phyloP scores from a whole-genome alignment of 2,888 invertebrate species.

The Agriopis marginaria region DNA sequence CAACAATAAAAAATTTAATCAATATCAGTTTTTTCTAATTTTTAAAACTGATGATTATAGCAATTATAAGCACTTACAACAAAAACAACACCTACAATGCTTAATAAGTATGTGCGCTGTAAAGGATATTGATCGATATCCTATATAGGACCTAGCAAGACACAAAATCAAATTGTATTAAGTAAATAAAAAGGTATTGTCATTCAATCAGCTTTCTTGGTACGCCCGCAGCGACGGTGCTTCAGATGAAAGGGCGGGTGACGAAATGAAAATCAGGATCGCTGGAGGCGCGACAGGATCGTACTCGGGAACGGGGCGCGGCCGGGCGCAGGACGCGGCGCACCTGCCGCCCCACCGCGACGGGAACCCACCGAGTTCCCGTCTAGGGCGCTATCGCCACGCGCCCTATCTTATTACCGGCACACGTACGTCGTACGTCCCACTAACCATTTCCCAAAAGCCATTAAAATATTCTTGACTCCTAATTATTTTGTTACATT shows the following conservation, averaged over 20 bases:
- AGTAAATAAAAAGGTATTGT: slow-evolving; percentile 8
- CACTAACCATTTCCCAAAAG: slow-evolving; percentile 60
- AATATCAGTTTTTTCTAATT: too few species aligned
- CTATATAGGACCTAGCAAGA: too few species aligned
- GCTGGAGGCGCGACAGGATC: slow-evolving; percentile 49
- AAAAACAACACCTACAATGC: too few species aligned
- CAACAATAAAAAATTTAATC: too few species aligned
- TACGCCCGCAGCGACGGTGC: slow-evolving; percentile 6
- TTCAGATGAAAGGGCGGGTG: slow-evolving; percentile 53
- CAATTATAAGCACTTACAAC: too few species aligned
- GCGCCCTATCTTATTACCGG: slow-evolving; percentile 68
- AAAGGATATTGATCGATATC: not conserved
- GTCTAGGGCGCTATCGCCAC: slow-evolving; percentile 49
- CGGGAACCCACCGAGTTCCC: slow-evolving; percentile 48
- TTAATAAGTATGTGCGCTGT: too few species aligned
- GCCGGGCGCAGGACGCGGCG: slow-evolving; percentile 33
- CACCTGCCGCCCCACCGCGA: slow-evolving; percentile 40
- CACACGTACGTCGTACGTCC: slow-evolving; percentile 64
- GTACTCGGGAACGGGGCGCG: slow-evolving; percentile 38
- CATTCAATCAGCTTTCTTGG: slow-evolving; percentile 13
- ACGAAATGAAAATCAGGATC: slow-evolving; percentile 59
- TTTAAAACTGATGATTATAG: too few species aligned
- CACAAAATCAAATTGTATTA: too few species aligned
- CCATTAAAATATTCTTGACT: not conserved
- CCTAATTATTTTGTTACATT: slow-evolving; percentile 1